phyloP scores from a whole-genome alignment of 2,888 invertebrate species.

The Meta bourneti region DNA sequence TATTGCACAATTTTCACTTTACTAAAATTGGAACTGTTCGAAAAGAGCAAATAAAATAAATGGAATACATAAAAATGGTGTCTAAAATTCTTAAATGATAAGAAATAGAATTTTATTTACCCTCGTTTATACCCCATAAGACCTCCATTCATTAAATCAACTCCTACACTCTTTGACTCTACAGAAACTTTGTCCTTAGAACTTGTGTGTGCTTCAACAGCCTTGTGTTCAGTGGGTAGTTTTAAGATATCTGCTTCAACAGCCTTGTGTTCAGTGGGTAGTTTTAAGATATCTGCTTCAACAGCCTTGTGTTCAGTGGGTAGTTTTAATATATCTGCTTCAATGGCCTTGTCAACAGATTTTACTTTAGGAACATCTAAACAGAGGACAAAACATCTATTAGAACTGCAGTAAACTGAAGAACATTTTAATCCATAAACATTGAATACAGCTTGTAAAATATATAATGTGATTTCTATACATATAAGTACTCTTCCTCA shows the following conservation, averaged over 20 bases:
- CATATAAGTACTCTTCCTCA: too few relatives aligned
- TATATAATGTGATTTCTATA: too few relatives aligned
- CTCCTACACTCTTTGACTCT: conserved; percentile 20
- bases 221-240: conserved; percentile 60
- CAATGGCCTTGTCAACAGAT: conserved; percentile 57
- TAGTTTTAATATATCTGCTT: conserved; percentile 24
- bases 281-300: conserved; percentile 33
- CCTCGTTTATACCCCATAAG: conserved; percentile 45
- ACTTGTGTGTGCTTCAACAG: neutral
- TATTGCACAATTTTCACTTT: too few relatives aligned
- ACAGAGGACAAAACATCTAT: neutral
- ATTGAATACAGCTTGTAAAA: too few relatives aligned
- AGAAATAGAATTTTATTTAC: neutral
- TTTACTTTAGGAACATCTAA: conserved; percentile 24
- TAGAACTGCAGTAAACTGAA: neutral
- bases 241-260: conserved; percentile 43
- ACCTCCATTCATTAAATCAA: conserved; percentile 37
- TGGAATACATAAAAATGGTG: too few relatives aligned
- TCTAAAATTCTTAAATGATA: too few relatives aligned
- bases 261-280: conserved; percentile 64
- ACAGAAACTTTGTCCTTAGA: neutral
- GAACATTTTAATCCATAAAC: neutral
- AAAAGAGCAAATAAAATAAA: too few relatives aligned
- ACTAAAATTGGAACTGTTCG: too few relatives aligned
- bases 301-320: conserved; percentile 68